These are phyloP conservation scores for Siniperca knerii DNA, from an alignment of 2,113 vertebrate species.

Conservation along the genomic window DNA sequence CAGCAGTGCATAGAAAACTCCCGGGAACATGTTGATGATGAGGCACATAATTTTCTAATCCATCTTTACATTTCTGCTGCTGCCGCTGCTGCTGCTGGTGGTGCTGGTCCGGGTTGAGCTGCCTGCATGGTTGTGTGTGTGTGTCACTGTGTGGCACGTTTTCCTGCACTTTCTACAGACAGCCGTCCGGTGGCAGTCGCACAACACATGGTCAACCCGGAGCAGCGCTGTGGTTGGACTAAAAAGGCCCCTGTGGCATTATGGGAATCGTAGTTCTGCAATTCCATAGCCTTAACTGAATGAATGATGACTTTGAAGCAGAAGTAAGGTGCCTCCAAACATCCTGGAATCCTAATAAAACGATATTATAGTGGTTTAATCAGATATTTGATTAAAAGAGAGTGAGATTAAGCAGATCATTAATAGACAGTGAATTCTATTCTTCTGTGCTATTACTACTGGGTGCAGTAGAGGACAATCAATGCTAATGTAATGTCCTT, in stretches of 20 bases:
- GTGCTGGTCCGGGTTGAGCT: conserved; percentile 37
- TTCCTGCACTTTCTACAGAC: conserved; percentile 60
- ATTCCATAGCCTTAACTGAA: not conserved
- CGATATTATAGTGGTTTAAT: no score
- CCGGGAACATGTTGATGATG: conserved; percentile 82
- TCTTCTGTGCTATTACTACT: conserved; percentile 26
- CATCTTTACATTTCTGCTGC: conserved; percentile 57
- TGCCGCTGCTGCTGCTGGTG: conserved; percentile 16
- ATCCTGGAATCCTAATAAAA: not conserved
- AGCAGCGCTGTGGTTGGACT: conserved; percentile 40
- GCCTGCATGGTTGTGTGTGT: conserved; percentile 32
- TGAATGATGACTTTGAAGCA: not conserved
- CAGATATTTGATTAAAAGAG: not conserved
- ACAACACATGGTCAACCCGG: conserved; percentile 40
- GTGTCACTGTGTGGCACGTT: conserved; percentile 43
- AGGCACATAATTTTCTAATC: conserved; percentile 64
- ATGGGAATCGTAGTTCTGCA: conserved; percentile 70
- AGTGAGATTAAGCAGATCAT: not conserved
- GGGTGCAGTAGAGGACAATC: conserved; percentile 52
- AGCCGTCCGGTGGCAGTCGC: conserved; percentile 72
- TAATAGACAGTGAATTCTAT: not conserved
- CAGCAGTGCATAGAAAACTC: conserved; percentile 84
- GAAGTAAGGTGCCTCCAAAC: not conserved
- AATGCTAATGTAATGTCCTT: conserved; percentile 71
- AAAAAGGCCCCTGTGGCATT: conserved; percentile 43